Evolutionary conservation across 2,113 vertebrate genomes (phyloP).

Genomic region (Clarias gariepinus): DNA sequence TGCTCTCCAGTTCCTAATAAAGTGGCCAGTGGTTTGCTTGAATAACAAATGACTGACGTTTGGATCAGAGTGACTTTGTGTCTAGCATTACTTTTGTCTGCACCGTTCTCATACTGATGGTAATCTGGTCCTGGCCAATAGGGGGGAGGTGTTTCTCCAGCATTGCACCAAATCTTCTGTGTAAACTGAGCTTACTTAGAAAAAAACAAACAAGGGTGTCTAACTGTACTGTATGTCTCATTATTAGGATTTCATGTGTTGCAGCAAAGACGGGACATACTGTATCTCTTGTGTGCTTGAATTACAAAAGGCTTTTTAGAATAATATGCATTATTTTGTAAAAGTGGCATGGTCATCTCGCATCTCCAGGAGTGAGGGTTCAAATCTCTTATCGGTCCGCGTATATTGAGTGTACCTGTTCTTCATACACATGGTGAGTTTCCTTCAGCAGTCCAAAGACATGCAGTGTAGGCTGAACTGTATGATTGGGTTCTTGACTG

Average conservation of each 20-base stretch:
- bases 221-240: neutral
- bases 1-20: neutral
- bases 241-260: neutral
- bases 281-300: neutral
- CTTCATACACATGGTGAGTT: too few species aligned
- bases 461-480: too few species aligned
- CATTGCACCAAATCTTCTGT: conserved; percentile 51
- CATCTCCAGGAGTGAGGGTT: too few species aligned
- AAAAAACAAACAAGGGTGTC: neutral
- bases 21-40: neutral
- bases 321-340: too few species aligned
- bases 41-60: conserved; percentile 16
- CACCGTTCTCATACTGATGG: conserved; percentile 57
- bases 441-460: too few species aligned
- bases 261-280: neutral
- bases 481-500: too few species aligned
- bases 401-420: too few species aligned
- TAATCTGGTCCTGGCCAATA: conserved; percentile 42
- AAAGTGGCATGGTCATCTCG: too few species aligned
- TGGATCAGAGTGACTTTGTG: conserved; percentile 50
- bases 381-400: too few species aligned
- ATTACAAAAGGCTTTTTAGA: neutral
- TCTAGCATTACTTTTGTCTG: conserved; percentile 56
- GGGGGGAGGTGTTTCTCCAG: neutral
- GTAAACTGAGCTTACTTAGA: conserved; percentile 60